Percentiles rank a stretch among this genome's conserved stretches.
Evolutionary conservation across 1,140 invertebrate species (phyloP).

Genomic region (Steinernema feltiae): DNA sequence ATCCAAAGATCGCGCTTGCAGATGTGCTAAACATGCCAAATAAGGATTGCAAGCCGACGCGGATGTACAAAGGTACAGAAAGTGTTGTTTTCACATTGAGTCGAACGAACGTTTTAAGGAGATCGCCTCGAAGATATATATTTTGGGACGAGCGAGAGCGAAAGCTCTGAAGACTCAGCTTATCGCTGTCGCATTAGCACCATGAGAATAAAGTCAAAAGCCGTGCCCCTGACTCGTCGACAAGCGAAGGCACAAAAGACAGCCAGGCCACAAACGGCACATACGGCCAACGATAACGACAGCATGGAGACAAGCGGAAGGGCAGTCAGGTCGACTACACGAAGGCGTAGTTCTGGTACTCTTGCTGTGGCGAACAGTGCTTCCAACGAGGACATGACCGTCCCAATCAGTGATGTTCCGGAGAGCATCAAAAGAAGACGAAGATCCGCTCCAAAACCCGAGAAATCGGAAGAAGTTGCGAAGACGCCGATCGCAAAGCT

Average conservation of each 20-base stretch:
- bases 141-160: not conserved
- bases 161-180: not conserved
- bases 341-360: too few species aligned
- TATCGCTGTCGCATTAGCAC: conserved; percentile 1
- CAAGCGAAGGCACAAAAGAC: not conserved
- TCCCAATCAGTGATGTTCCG: not conserved
- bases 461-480: not conserved
- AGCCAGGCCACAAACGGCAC: not conserved
- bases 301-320: too few species aligned
- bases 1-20: not conserved
- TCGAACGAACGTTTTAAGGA: not conserved
- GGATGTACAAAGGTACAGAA: not conserved
- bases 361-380: too few species aligned
- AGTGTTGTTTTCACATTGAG: too few species aligned
- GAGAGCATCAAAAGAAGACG: not conserved
- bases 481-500: not conserved
- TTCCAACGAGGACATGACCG: too few species aligned
- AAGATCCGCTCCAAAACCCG: not conserved
- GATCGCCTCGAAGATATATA: not conserved
- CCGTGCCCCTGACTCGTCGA: not conserved
- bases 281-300: too few species aligned
- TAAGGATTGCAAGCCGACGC: not conserved
- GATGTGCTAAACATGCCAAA: not conserved
- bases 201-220: not conserved
- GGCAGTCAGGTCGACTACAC: too few species aligned